Evolutionary conservation across 2,113 vertebrate genomes (phyloP), one percentile per base, ranked within the genome.

Genomic region (Oostethus manadensis): DNA sequence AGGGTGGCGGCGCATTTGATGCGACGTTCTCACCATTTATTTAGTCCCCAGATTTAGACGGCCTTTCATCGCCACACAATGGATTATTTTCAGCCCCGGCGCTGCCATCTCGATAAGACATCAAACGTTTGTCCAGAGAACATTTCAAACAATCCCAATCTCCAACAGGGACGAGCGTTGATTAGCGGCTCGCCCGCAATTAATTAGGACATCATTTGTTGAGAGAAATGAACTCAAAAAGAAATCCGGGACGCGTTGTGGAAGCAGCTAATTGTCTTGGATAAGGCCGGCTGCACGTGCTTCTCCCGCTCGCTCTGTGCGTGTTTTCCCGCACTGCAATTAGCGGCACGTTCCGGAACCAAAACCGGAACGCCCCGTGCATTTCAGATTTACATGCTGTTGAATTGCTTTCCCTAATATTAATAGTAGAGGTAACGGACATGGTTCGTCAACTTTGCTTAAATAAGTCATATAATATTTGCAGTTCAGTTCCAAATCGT

Each of bases 21-120:
- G 55, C 26, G 55, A 71, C 63, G 73, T 78, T 84, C 79, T 69
- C 78, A 76, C 70, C 80, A 63, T 78, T 71, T 66, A 71, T 83
- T 79, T 71, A 53, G 70, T 69, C 42, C 26, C 21, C 35, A 60
- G 62, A 66, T 79, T 77, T 65, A 75, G 78, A 67, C 7, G 8
- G 54, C 62, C 77, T 85, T 84, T 84, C 72, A 83, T 84, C 71
- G 42, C 14, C 56, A 15, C 74, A 77, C 71, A 77, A 67, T 76
- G 77, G 77, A 80, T 77, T 79, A 74, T 80, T 76, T 78, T 71
- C 71, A 69, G 70, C 76, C 63, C 33, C 71, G 58, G 71, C 68
- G 47, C 61, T 53, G 15, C 42, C 18, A 81, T 79, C 74, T 73
- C 60, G 72, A 85, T 77, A 81, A 81, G 64, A 18, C 58, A 60